Conservation (phyloP, 2,113 vertebrate species). For the Paratilapia polleni region DNA sequence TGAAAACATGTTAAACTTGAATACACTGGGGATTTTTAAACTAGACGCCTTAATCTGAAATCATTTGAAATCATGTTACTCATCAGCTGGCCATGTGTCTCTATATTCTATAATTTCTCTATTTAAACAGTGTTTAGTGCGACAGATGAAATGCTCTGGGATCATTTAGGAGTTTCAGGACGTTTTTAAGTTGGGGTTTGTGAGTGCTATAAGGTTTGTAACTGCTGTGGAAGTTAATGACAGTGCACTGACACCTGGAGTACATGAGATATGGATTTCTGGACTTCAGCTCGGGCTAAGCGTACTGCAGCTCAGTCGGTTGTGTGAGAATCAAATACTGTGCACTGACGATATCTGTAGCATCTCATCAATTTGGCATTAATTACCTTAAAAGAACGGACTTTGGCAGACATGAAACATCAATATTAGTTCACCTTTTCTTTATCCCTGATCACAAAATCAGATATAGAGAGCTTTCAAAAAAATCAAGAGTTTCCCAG, state of each 20-base stretch:
- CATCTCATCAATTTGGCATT: background rate
- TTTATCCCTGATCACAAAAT: no score
- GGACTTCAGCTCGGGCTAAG: background rate
- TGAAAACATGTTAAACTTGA: background rate
- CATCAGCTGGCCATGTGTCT: background rate
- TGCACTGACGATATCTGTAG: background rate
- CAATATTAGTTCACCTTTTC: background rate
- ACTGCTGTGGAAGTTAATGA: background rate
- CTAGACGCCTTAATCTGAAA: background rate
- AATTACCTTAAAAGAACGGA: background rate
- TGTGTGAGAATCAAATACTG: slow-evolving; percentile 1
- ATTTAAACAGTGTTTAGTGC: background rate
- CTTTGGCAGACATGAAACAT: background rate
- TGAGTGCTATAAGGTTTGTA: background rate
- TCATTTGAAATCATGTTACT: background rate
- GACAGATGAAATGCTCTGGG: background rate
- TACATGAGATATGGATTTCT: background rate
- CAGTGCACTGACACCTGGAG: background rate
- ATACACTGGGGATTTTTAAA: background rate
- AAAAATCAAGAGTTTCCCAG: background rate
- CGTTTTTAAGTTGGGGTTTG: background rate
- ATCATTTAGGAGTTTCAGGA: background rate
- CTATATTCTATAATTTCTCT: background rate
- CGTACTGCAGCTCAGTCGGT: background rate
- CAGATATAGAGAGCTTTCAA: background rate